These are phyloP conservation scores for Tridacna gigas DNA, from an alignment of 2,888 invertebrate species.

Conservation along the genomic window DNA sequence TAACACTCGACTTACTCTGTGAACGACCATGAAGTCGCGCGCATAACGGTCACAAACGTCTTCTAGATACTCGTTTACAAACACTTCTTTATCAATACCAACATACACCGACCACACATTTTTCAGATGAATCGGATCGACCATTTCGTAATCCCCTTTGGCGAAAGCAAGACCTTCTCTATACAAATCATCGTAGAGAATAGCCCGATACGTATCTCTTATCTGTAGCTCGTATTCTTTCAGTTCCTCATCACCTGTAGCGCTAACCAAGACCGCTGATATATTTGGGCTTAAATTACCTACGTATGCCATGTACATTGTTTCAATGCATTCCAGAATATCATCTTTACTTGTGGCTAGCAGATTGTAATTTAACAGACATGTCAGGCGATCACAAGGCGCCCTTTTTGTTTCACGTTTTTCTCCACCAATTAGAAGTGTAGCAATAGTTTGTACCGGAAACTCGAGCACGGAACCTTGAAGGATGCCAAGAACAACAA, in stretches of 20 bases:
- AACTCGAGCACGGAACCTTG: slow-evolving; percentile 78
- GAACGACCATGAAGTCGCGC: slow-evolving; percentile 78
- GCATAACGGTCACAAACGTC: slow-evolving; percentile 76
- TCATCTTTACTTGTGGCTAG: slow-evolving; percentile 75
- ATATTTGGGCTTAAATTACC: slow-evolving; percentile 76
- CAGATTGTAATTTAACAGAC: slow-evolving; percentile 76
- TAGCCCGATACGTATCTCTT: slow-evolving; percentile 73
- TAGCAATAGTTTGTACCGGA: slow-evolving; percentile 75
- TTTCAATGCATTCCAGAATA: slow-evolving; percentile 77
- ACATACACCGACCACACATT: slow-evolving; percentile 76
- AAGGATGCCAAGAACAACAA: slow-evolving; percentile 73
- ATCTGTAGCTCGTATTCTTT: slow-evolving; percentile 73
- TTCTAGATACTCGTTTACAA: slow-evolving; percentile 76
- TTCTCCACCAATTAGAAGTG: slow-evolving; percentile 73
- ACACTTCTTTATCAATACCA: slow-evolving; percentile 69
- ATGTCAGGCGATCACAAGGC: slow-evolving; percentile 68
- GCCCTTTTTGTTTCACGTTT: slow-evolving; percentile 62
- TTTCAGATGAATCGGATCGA: slow-evolving; percentile 70
- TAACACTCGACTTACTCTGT: slow-evolving; percentile 76
- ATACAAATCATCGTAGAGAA: slow-evolving; percentile 74
- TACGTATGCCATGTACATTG: slow-evolving; percentile 80
- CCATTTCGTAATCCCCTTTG: slow-evolving; percentile 67
- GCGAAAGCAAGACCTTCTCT: slow-evolving; percentile 75
- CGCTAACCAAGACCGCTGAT: slow-evolving; percentile 77
- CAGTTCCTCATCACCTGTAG: slow-evolving; percentile 73